Evolutionary conservation across 2,888 invertebrate species (phyloP), one percentile per base, ranked within the genome.

Genomic region (Nowickia ferox): DNA sequence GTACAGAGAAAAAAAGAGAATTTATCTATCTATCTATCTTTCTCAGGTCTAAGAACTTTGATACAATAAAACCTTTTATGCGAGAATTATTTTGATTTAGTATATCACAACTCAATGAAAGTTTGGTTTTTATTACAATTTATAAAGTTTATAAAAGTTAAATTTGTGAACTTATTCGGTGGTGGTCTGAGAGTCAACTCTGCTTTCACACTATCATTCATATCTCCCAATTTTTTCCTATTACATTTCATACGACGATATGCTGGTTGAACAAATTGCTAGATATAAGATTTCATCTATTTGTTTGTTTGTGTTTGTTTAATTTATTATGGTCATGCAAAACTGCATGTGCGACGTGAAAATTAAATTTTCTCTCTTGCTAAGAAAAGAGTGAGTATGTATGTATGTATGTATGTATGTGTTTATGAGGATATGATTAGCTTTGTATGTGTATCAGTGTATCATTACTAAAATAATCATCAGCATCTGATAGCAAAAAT

Each of bases 251-350:
- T 30, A 15, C 11, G 6, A 38, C 71, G 10, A 57, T 57, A 57
- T 53, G 13, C 1, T 13, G 15, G 3, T 17, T 48, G 5, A n/a
- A 13, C 48, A 15, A 1, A 10, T 55, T 22, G 51, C 44, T 38
- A 11, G 17, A 15, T 22, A 11, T 30, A 11, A 11, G 38, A 13
- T 38, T n/a, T 15, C 69, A 51, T 57, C 38, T 46, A 8, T 61
- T 11, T 46, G 38, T 19, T 19, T 44, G 63, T 46, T 30, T 30
- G 30, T 59, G 46, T 59, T 59, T 74, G 51, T 68, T 51, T 17
- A 74, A 68, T 78, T 61, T 61, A 38, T 74, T 68, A 74, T 40
- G 53, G 78, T 68, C 78, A 74, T 61, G 78, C 68, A 78, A 84
- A 74, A 44, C 78, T 48, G 74, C 61, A 78, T 84, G 68, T 68